A percentile compares a stretch with the other conserved stretches of the same genome.
Conservation (phyloP, 1,140 invertebrate species). For the Bemisia tabaci region DNA sequence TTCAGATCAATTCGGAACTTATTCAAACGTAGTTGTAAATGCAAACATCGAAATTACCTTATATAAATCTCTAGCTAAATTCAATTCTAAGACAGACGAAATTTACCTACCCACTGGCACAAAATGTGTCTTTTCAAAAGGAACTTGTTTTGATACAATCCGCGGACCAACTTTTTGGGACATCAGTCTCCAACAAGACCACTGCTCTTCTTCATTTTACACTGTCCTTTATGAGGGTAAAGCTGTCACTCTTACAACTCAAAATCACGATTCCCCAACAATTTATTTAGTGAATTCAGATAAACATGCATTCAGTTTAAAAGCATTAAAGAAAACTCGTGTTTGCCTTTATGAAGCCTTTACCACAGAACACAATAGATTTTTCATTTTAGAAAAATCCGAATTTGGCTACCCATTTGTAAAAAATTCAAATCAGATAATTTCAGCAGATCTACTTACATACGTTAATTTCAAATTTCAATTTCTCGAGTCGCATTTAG, state of each 20-base stretch:
- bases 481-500: not conserved
- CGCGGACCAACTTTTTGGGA: not conserved
- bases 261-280: not conserved
- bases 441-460: not conserved
- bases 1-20: not conserved
- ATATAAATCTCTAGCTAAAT: not conserved
- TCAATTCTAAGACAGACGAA: not conserved
- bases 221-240: slow-evolving; percentile 3
- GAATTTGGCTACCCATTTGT: not conserved
- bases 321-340: not conserved
- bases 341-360: not conserved
- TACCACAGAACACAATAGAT: not conserved
- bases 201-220: not conserved
- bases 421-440: not conserved
- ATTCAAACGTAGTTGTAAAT: slow-evolving; percentile 1
- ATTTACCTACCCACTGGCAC: slow-evolving; percentile 1
- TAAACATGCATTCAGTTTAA: not conserved
- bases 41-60: not conserved
- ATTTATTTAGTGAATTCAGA: not conserved
- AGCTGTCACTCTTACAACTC: not conserved
- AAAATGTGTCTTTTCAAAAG: not conserved
- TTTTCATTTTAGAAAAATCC: not conserved
- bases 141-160: not conserved
- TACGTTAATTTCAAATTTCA: not conserved
- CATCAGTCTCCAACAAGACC: not conserved